Base-by-base conservation (phyloP, 2,113 vertebrate species). In the Pantherophis guttatus region DNA sequence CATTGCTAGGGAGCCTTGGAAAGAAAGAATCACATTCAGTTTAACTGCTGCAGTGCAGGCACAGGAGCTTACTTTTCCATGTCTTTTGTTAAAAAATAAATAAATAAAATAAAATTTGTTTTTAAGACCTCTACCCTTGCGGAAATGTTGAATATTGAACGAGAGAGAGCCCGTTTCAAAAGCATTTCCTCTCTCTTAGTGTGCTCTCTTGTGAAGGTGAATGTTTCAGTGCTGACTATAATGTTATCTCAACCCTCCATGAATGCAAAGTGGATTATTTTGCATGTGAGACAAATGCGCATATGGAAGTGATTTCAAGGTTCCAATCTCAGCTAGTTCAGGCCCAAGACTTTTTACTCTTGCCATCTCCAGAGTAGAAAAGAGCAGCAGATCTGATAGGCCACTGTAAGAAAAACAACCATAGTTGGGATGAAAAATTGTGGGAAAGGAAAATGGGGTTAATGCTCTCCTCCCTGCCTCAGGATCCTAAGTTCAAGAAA, bases 1-100 rank as follows among this genome's bases (percentile, higher is more conserved):
- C 98, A 98, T 98, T 95, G 99, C 99, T 96, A 99, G 96, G 29
- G 99, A 97, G 97, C 98, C 99, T 99, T 91, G 91, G 59, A 62
- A 50, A 95, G 86, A 94, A 91, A 96, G 62, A 92, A 53, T 3
- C 21, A 39, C 2, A 1, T 19, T 53, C 26, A 10, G 8, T 10
- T 13, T 44, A 86, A 90, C 12, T 15, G 19, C 21, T 6, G 8
- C 17, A 23, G 1, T 13, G 29, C 17, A 55, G 21, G 5, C 11
- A 50, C 17, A 87, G 54, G 23, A 87, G 24, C 12, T 87, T 5
- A 17, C 1, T n/a, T 86, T 87, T 57, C 21, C 8, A 19, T 29
- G 15, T 50, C 6, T 62, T 48, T 3, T 24, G 29, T 17, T 50
- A 26, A 10, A 5, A 17, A 33, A 44, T 29, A 48, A 87, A 86